Evolutionary conservation across 2,888 invertebrate genomes (phyloP), one percentile per base, ranked within the genome.

Genomic region (Trissonchulus sp.): DNA sequence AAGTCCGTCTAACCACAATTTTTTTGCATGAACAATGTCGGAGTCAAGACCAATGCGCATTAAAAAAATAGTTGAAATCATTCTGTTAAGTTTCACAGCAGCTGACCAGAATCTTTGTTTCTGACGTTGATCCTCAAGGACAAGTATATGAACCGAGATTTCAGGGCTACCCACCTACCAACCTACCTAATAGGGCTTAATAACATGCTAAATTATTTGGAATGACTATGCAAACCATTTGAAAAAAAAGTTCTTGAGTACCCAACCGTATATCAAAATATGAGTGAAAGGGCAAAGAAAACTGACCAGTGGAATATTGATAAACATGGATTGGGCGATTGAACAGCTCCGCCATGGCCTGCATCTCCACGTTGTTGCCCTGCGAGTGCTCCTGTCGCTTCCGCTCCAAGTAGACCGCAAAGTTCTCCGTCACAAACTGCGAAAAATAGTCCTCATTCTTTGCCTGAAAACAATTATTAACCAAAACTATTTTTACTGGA

Each of bases 281-380:
- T 48, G 48, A 48, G 48, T 48, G 48, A 48, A 48, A 48, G 23
- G 8, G 48, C 23, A 23, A 48, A 48, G 8, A 23, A 62, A 71
- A 76, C 83, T 80, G 85, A 91, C 91, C 90, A 82, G 89, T 88
- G 81, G 90, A 89, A 83, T 92, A 92, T 83, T 91, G 90, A 84
- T 91, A 94, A 18, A 94, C 90, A 86, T 93, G 93, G 76, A 94
- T 91, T 1, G 91, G 91, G 76, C 93, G 88, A 85, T 92, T 93
- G 84, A 92, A 93, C 86, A 94, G 90, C 87, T 94, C 93, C 75
- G 92, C 91, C 88, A 94, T 90, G 33, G 93, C 93, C 85, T 93
- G 93, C 84, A 94, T 92, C 86, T 94, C 94, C 80, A 93, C 89
- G 84, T 94, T 93, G 86, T 94, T 94, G 68, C 94, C 94, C 85